Base-by-base conservation (phyloP, 64 coral and sea anemone species). In the Actinia tenebrosa region DNA sequence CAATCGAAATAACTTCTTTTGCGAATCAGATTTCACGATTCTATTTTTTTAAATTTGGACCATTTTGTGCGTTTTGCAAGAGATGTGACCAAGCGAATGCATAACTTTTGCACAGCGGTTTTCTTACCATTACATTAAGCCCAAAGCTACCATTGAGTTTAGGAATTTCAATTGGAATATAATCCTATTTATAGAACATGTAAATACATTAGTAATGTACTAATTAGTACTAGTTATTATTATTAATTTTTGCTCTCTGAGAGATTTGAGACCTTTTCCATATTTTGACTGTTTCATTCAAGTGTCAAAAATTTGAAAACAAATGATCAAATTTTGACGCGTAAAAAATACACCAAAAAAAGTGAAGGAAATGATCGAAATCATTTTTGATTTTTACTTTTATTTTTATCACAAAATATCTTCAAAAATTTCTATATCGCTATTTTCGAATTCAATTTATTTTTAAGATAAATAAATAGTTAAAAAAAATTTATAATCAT, bases 61-160 rank as follows among this genome's bases (percentile, higher is more conserved):
- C 11, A 75, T 30, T 75, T 75, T 75, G 69, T 75, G 66, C 22
- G 69, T 75, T 75, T 75, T 30, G 69, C 10, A 1, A 75, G 13
- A 75, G 16, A 75, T n/a, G 26, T 75, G 69, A 27, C 26, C 25
- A 30, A 10, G 9, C 25, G 9, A 27, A 75, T 5, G 25, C 11
- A 42, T 0, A 15, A 75, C 30, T 37, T 75, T 75, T 25, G 69
- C 7, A 75, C 42, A 20, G 30, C 30, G 30, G 8, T 50, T 20
- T 53, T 85, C 93, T 93, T 88, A 99, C 97, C 91, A 93, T 93
- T 45, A 99, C 91, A 83, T 95, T 99, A 10, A 99, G 88, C 16
- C 97, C 97, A 61, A 99, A 99, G 89, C 97, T 99, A 66, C 97
- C 97, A 60, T 99, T 89, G 3, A 99, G 91, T 93, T 99, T 99